phyloP scores from a whole-genome alignment of 2,113 vertebrate genomes.

The Callipepla squamata region DNA sequence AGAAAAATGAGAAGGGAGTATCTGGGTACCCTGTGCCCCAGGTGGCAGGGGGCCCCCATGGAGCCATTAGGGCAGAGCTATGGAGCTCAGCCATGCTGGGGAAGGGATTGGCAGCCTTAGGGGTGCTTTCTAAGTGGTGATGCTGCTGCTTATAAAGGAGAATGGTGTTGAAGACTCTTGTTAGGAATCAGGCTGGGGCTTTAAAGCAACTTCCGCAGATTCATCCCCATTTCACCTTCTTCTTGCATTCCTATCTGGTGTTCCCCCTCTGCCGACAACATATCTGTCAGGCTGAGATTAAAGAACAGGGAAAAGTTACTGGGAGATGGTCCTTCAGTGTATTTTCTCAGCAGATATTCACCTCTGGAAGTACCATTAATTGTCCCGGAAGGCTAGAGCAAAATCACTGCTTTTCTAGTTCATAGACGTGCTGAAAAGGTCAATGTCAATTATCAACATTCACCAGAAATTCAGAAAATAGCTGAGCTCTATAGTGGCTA shows the following conservation, averaged over 20 bases:
- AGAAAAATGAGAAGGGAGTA: not conserved
- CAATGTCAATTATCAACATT: not conserved
- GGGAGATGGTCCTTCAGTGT: rapidly evolving
- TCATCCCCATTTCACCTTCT: not conserved
- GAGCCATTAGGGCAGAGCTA: not conserved
- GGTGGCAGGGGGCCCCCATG: not conserved
- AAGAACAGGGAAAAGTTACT: not conserved
- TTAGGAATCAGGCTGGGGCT: not conserved
- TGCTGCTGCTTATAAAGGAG: not conserved
- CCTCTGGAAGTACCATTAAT: not conserved
- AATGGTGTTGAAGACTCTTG: not conserved
- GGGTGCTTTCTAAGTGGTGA: not conserved
- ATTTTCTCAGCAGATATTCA: not conserved
- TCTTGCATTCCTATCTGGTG: not conserved
- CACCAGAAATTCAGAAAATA: not conserved
- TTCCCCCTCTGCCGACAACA: not conserved
- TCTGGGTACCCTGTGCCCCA: not conserved
- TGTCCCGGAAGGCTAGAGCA: not conserved
- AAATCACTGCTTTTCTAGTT: not conserved
- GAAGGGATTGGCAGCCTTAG: not conserved
- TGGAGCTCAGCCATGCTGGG: not conserved
- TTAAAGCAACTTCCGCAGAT: not conserved
- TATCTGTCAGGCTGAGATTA: not conserved
- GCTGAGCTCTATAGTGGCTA: not conserved
- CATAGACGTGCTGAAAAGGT: not conserved